Conservation (phyloP, 1,140 invertebrate species). For the Adoxophyes honmai region DNA sequence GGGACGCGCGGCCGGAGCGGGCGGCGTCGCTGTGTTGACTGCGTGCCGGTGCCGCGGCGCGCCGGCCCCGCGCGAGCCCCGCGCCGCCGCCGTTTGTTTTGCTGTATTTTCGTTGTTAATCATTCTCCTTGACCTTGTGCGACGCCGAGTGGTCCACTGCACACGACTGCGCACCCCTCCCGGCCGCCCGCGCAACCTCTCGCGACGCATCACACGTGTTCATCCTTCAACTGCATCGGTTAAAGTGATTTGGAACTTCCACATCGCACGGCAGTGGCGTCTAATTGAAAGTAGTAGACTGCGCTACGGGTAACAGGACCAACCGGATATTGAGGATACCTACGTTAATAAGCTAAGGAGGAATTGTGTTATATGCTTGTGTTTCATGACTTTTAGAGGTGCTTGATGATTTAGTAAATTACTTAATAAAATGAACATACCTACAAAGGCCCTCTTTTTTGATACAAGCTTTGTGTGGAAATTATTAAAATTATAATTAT, state of each 20-base stretch:
- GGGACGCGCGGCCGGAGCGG: slow-evolving; percentile 53
- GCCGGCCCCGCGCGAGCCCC: slow-evolving; percentile 54
- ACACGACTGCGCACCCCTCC: slow-evolving; percentile 71
- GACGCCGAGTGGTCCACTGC: slow-evolving; percentile 75
- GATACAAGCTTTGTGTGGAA: too few relatives aligned
- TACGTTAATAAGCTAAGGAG: too few relatives aligned
- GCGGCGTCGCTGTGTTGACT: slow-evolving; percentile 66
- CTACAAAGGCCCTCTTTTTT: too few relatives aligned
- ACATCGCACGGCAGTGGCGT: neutral
- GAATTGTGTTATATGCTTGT: too few relatives aligned
- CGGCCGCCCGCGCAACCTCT: slow-evolving; percentile 56
- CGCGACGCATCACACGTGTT: slow-evolving; percentile 63
- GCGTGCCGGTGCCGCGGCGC: slow-evolving; percentile 41
- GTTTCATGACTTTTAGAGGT: too few relatives aligned
- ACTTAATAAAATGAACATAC: too few relatives aligned
- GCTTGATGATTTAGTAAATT: too few relatives aligned
- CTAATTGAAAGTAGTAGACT: too few relatives aligned
- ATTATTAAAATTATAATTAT: too few relatives aligned
- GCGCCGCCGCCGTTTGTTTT: slow-evolving; percentile 71
- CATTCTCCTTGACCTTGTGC: slow-evolving; percentile 77
- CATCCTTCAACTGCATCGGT: slow-evolving; percentile 9
- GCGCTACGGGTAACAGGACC: too few relatives aligned
- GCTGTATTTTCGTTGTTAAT: slow-evolving; percentile 78
- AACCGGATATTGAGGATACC: too few relatives aligned
- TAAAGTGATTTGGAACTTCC: neutral